These are phyloP conservation scores for Trissolcus basalis DNA, from an alignment of 1,140 invertebrate genomes.

Conservation along the genomic window DNA sequence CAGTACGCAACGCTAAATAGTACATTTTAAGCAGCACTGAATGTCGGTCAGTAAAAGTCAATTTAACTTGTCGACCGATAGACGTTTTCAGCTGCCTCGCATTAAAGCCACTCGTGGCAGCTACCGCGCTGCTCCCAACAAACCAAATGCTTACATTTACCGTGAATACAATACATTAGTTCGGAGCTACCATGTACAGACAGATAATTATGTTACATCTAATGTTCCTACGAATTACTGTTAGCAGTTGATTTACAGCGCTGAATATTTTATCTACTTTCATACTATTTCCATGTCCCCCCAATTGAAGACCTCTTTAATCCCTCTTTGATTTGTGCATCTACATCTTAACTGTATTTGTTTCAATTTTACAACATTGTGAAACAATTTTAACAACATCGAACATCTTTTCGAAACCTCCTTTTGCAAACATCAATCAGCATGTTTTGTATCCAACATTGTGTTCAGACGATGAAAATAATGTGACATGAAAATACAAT, in stretches of 20 bases:
- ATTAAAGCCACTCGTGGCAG: constrained; percentile 32
- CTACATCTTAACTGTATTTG: no score
- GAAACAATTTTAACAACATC: no score
- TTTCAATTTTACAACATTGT: no score
- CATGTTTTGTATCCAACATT: no score
- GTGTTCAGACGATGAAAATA: no score
- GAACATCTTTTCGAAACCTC: no score
- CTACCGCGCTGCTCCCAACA: constrained; percentile 27
- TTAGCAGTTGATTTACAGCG: constrained; percentile 20
- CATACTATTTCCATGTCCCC: background rate
- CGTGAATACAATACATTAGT: constrained; percentile 41
- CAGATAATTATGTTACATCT: constrained; percentile 41
- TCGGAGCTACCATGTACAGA: constrained; percentile 2
- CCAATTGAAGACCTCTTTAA: background rate
- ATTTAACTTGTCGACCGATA: constrained; percentile 43
- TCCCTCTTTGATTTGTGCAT: background rate
- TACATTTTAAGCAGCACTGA: constrained; percentile 41
- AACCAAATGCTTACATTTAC: constrained; percentile 29
- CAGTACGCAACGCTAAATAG: constrained; percentile 53
- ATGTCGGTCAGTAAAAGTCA: constrained; percentile 53
- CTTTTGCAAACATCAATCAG: no score
- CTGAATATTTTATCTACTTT: constrained; percentile 2
- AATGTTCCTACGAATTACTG: constrained; percentile 27
- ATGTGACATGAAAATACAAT: no score
- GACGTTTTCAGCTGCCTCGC: constrained; percentile 40